Base-by-base conservation (phyloP, 2,888 invertebrate species). In the Prosapia bicincta region DNA sequence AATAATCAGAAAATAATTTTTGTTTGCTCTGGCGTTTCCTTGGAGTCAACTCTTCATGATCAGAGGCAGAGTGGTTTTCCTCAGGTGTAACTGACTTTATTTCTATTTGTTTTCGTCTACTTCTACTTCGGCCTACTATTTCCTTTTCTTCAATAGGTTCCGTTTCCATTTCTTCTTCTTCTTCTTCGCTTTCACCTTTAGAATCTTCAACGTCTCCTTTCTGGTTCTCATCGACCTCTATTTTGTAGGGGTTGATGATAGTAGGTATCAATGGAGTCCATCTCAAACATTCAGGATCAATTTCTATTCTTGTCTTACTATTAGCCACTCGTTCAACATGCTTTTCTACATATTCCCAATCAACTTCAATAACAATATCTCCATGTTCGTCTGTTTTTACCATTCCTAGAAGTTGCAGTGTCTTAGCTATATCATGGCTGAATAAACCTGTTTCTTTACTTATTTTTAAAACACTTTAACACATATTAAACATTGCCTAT, bases 191-290 rank as follows among this genome's bases (percentile, higher is more conserved):
- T 20, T 24, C 24, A 30, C 20, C 65, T 72, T 65, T 66, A 26
- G 24, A 0, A 30, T 66, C 66, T 69, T 69, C 69, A n/a, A 69
- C 10, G 3, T 26, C 69, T 20, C n/a, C 30, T n/a, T 30, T 30
- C 26, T 69, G 26, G 26, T n/a, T 69, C 10, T 69, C 69, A 30
- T 69, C 69, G 13, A 20, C n/a, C 54, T 54, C 3, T n/a, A n/a
- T n/a, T n/a, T n/a, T 76, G 79, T 90, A 91, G 0, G 91, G 90
- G 85, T 90, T 91, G 0, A 91, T 87, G 3, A 91, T 88, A 7
- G 91, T 89, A 3, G 92, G 90, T n/a, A 96, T 85, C 3, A 96
- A 84, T 0, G 97, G 96, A 54, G 96, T 97, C 98, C 98, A 98
- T 77, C 97, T 89, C 15, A 98, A 86, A 82, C 95, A 93, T 83